Conservation (phyloP, 2,797 vertebrate genomes). For the Perodicticus potto region DNA sequence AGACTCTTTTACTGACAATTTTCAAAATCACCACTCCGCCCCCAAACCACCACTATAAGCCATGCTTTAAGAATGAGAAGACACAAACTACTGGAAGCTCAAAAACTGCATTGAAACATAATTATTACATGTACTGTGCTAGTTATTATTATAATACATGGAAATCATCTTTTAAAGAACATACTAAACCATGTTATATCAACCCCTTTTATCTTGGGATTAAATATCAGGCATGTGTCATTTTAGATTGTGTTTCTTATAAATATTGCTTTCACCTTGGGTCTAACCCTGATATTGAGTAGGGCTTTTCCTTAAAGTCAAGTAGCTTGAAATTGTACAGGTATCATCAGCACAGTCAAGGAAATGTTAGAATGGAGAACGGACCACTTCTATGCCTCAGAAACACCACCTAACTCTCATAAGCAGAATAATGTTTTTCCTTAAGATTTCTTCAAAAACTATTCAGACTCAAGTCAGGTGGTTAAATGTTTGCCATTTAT, state of each 20-base stretch:
- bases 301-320: slow-evolving; percentile 56
- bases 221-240: background rate
- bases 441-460: background rate
- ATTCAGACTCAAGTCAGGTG: slow-evolving; percentile 62
- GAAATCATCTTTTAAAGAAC: slow-evolving; percentile 1
- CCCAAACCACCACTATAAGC: background rate
- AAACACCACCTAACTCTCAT: background rate
- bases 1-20: slow-evolving; percentile 61
- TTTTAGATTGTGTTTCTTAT: slow-evolving; percentile 58
- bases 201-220: slow-evolving; percentile 21
- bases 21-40: background rate
- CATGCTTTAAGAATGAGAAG: slow-evolving; percentile 6
- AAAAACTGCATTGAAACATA: background rate
- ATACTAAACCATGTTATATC: background rate
- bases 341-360: background rate
- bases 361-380: slow-evolving; percentile 17
- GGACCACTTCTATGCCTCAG: background rate
- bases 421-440: background rate
- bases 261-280: slow-evolving; percentile 67
- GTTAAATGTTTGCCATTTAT: slow-evolving; percentile 41
- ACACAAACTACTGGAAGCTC: background rate
- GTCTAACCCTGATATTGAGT: slow-evolving; percentile 16
- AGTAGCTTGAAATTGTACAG: slow-evolving; percentile 40
- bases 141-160: slow-evolving; percentile 11
- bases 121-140: background rate